Evolutionary conservation across 2,797 vertebrate genomes (phyloP).

Genomic region (Hybognathus amarus): DNA sequence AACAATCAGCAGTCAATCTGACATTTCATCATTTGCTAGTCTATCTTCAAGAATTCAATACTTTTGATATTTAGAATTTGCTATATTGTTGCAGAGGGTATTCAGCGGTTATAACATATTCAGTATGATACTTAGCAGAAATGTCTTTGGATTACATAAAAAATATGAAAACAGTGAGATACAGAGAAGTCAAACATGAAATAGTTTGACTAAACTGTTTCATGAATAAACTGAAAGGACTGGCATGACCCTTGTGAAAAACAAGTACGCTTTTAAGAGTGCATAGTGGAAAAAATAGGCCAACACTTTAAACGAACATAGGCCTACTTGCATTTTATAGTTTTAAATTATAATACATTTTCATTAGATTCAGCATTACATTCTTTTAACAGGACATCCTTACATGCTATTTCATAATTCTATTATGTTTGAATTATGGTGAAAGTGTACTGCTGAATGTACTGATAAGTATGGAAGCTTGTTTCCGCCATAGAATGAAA

Average conservation of each 20-base stretch:
- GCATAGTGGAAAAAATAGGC: not conserved
- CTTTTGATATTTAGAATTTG: not conserved
- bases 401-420: not conserved
- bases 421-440: not conserved
- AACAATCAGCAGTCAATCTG: not conserved
- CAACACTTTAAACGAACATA: not conserved
- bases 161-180: slow-evolving; percentile 34
- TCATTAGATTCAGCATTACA: too few relatives aligned
- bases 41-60: not conserved
- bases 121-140: slow-evolving; percentile 14
- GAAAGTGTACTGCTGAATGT: not conserved
- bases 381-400: not conserved
- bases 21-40: not conserved
- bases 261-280: not conserved
- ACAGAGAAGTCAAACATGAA: slow-evolving; percentile 29
- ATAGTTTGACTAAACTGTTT: too few relatives aligned
- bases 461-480: too few relatives aligned
- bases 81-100: not conserved
- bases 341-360: too few relatives aligned
- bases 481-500: too few relatives aligned
- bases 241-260: slow-evolving; percentile 30
- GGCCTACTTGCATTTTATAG: too few relatives aligned
- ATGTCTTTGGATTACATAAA: slow-evolving; percentile 9
- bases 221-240: slow-evolving; percentile 54
- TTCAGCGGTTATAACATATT: slow-evolving; percentile 16